phyloP scores from a whole-genome alignment of 2,888 invertebrate species.

The Tromatobia lineatoria region DNA sequence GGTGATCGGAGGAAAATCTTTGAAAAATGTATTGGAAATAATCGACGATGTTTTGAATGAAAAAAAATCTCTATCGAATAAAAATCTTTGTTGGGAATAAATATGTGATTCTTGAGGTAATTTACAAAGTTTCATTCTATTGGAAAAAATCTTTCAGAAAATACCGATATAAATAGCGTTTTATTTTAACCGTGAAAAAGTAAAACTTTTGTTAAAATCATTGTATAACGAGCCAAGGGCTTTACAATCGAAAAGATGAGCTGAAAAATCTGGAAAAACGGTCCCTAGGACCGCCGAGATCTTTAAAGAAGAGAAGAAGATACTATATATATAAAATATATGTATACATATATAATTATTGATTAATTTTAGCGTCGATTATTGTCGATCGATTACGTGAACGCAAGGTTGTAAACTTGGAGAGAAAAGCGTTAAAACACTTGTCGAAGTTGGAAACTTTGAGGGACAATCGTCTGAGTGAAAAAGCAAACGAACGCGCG shows the following conservation, averaged over 20 bases:
- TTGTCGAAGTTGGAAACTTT: conserved; percentile 45
- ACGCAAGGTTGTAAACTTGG: conserved; percentile 39
- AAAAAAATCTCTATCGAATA: too few relatives aligned
- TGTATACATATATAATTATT: conserved; percentile 54
- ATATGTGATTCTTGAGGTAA: background rate
- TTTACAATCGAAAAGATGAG: conserved; percentile 12
- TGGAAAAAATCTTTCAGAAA: background rate
- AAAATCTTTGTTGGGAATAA: too few relatives aligned
- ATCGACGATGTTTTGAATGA: too few relatives aligned
- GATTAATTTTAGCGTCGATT: conserved; percentile 47
- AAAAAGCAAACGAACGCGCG: background rate
- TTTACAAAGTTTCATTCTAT: background rate
- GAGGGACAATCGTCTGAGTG: conserved; percentile 3
- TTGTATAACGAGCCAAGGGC: conserved; percentile 14
- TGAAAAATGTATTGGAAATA: too few relatives aligned
- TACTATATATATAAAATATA: conserved; percentile 54
- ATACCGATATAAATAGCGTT: background rate
- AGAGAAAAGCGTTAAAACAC: background rate
- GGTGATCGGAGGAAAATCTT: too few relatives aligned
- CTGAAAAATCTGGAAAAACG: background rate
- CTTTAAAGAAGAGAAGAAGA: conserved; percentile 39
- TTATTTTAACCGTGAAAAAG: conserved; percentile 30
- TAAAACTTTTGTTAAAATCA: conserved; percentile 52
- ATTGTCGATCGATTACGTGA: conserved; percentile 51
- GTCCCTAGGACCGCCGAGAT: conserved; percentile 23